These are phyloP conservation scores for Drosophila formosana DNA, from an alignment of 2,888 invertebrate genomes.

Conservation along the genomic window DNA sequence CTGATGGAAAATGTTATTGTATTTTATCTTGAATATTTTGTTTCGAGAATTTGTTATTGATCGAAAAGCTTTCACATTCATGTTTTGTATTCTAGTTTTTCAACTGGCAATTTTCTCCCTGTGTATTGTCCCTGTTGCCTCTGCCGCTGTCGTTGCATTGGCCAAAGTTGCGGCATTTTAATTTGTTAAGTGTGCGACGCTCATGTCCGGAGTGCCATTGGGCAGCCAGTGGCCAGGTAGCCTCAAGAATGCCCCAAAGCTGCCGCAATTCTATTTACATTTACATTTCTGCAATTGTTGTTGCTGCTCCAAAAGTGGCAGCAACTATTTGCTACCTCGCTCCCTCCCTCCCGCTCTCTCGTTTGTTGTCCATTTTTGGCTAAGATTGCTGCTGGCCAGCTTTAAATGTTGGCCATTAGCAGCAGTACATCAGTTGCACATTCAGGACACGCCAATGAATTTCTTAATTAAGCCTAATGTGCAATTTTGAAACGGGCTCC, in stretches of 20 bases:
- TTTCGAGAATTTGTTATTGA: no score
- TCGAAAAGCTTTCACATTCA: no score
- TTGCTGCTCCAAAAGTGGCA: slow-evolving; percentile 18
- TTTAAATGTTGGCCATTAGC: slow-evolving; percentile 58
- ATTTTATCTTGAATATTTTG: no score
- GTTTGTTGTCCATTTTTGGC: slow-evolving; percentile 26
- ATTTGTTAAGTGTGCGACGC: slow-evolving; percentile 73
- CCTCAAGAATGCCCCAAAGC: slow-evolving; percentile 35
- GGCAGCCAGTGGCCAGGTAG: slow-evolving; percentile 23
- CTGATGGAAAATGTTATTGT: no score
- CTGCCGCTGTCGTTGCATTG: slow-evolving; percentile 6
- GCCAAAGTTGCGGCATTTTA: slow-evolving; percentile 65
- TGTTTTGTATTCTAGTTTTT: no score
- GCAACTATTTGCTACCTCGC: slow-evolving; percentile 47
- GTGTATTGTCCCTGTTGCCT: background rate
- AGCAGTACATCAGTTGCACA: slow-evolving; percentile 48
- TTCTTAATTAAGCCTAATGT: slow-evolving; percentile 80
- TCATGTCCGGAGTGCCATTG: slow-evolving; percentile 33
- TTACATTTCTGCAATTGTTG: slow-evolving; percentile 51
- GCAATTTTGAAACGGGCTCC: slow-evolving; percentile 55
- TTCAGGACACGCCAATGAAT: slow-evolving; percentile 69
- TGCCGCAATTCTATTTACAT: slow-evolving; percentile 64
- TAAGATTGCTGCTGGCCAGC: slow-evolving; percentile 32
- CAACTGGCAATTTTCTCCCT: no score
- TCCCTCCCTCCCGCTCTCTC: background rate